phyloP scores from a whole-genome alignment of 2,797 vertebrate species.

The Carcharodon carcharias region DNA sequence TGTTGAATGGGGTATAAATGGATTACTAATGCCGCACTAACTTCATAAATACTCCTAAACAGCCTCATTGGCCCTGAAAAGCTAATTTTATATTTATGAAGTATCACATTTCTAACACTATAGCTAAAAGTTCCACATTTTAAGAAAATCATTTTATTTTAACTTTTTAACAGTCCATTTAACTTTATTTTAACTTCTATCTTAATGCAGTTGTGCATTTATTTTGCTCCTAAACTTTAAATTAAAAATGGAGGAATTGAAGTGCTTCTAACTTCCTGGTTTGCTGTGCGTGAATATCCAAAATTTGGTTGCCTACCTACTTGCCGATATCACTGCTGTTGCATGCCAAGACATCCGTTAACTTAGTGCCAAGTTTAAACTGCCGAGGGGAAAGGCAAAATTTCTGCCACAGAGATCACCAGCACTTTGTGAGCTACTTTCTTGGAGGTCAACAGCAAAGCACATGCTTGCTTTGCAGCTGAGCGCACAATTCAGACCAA shows the following conservation, averaged over 20 bases:
- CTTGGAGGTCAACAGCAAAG: too few species aligned
- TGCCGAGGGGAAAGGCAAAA: too few species aligned
- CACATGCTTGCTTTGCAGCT: too few species aligned
- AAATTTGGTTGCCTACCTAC: too few species aligned
- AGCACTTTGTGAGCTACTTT: too few species aligned
- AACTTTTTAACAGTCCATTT: background rate
- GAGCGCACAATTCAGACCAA: background rate
- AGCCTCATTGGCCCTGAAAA: background rate
- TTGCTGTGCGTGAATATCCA: background rate
- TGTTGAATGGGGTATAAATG: too few species aligned
- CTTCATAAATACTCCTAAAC: background rate
- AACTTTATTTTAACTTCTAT: background rate
- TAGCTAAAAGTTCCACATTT: background rate
- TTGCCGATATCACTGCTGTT: too few species aligned
- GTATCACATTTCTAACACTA: background rate
- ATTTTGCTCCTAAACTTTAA: background rate
- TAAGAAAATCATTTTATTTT: background rate
- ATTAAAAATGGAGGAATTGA: background rate
- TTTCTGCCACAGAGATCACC: too few species aligned
- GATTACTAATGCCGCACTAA: background rate
- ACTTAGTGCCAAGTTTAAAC: too few species aligned
- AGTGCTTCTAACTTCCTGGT: background rate
- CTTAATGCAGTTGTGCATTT: background rate
- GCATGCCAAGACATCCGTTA: too few species aligned
- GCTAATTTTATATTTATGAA: background rate